Base-by-base conservation (phyloP, 1,140 invertebrate genomes). In the Dryas iulia region DNA sequence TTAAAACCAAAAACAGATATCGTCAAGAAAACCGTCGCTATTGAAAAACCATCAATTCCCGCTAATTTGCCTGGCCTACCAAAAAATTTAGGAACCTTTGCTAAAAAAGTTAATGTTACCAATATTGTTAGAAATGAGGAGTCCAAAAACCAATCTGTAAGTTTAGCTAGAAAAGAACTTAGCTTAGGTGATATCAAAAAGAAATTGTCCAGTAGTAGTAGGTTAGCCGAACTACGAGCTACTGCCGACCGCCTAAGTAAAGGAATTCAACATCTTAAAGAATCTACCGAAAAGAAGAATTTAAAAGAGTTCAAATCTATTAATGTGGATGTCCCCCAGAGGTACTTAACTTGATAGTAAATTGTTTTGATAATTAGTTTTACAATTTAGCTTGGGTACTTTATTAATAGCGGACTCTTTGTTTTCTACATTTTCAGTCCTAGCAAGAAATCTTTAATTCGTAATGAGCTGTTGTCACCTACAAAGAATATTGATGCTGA, bases 301-400 rank as follows among this genome's bases (percentile, higher is more conserved):
- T 92, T 96, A 0, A 94, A 95, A 78, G 94, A 94, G 77, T 96
- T 96, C 76, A 93, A 95, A 63, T 93, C 93, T 21, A 95, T 96
- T 81, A 93, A 96, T 83, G 84, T 96, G 74, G 95, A 96, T 92
- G 92, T 96, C 74, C 93, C 95, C 57, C 83, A 93, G 61, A 96
- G 95, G 95, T 96, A 21, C 3, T 6, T 14, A 14, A 39, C 5
- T 39, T 39, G 6, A 39, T 47, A 47, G 39, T 0, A 21, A 47
- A 21, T 21, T 47, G 3, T 47, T 47, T 1, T 47, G 26, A 2
- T 28, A 47, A 18, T 10, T 21, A 28, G 26, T 28, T 28, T 3
- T 28, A 28, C 33, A 35, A 47, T 7, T 39, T 14, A 6, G 8
- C 2, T n/a, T 21, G 21, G 1, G 11, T 23, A 59, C 0, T 33